phyloP scores from a whole-genome alignment of 2,113 vertebrate species.

The Chrysemys picta region DNA sequence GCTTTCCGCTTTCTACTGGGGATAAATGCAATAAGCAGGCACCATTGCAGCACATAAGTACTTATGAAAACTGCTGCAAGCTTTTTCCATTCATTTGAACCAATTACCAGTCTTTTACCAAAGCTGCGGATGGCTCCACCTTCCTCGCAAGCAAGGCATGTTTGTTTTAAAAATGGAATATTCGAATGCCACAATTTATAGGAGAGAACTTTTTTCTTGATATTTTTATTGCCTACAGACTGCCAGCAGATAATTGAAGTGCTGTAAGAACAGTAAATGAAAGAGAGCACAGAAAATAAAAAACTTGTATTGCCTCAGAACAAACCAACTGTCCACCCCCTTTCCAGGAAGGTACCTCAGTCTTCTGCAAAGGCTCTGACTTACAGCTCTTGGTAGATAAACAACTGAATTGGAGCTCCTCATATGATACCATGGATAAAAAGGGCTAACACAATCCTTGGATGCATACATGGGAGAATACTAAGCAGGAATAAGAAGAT shows the following conservation, averaged over 20 bases:
- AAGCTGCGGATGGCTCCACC: neutral
- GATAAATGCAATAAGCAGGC: neutral
- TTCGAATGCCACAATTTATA: constrained; percentile 51
- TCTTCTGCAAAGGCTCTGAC: constrained; percentile 3
- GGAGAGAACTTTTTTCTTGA: constrained; percentile 43
- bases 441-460: neutral
- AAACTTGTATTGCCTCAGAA: neutral
- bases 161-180: constrained; percentile 23
- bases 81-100: neutral
- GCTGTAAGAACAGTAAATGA: constrained; percentile 10
- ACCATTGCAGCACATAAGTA: neutral
- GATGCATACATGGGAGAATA: neutral
- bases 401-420: constrained; percentile 12
- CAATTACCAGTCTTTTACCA: neutral
- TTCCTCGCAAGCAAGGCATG: constrained; percentile 2
- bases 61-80: neutral
- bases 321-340: constrained; percentile 24
- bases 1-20: neutral
- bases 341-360: neutral
- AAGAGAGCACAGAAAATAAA: neutral
- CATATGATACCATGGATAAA: neutral
- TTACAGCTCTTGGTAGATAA: constrained; percentile 10
- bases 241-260: constrained; percentile 44
- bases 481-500: neutral
- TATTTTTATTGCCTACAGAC: constrained; percentile 58